phyloP scores from a whole-genome alignment of 2,113 vertebrate species.

The Pungitius pungitius region DNA sequence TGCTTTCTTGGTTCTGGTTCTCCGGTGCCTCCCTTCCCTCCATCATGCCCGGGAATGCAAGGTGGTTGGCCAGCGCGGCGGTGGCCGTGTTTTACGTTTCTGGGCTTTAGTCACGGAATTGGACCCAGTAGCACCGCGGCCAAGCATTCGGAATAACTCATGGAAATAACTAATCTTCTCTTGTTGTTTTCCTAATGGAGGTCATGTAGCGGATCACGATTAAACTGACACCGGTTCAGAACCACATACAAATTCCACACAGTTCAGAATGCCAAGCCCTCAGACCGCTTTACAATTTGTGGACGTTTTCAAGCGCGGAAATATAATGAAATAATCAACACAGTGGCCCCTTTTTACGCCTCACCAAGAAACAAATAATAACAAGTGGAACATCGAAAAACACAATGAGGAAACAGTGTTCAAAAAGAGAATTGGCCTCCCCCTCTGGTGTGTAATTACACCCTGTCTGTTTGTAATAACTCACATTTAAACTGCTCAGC shows the following conservation, averaged over 20 bases:
- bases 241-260: not conserved
- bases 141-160: not conserved
- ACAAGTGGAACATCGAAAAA: not conserved
- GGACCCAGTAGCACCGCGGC: too few relatives aligned
- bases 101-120: too few relatives aligned
- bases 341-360: not conserved
- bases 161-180: not conserved
- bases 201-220: not conserved
- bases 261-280: too few relatives aligned
- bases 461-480: constrained; percentile 53
- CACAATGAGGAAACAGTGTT: not conserved
- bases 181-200: not conserved
- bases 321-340: not conserved
- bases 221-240: not conserved
- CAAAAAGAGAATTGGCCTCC: constrained; percentile 37
- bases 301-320: not conserved
- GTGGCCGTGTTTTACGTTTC: not conserved
- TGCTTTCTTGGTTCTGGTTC: not conserved
- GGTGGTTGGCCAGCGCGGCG: too few relatives aligned
- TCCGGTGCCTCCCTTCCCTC: not conserved
- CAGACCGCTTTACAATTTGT: not conserved
- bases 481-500: constrained; percentile 39
- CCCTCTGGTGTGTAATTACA: constrained; percentile 56
- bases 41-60: too few relatives aligned
- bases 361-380: not conserved